These are phyloP conservation scores for Nycticryphes semicollaris DNA, from an alignment of 2,113 vertebrate genomes.

Conservation along the genomic window DNA sequence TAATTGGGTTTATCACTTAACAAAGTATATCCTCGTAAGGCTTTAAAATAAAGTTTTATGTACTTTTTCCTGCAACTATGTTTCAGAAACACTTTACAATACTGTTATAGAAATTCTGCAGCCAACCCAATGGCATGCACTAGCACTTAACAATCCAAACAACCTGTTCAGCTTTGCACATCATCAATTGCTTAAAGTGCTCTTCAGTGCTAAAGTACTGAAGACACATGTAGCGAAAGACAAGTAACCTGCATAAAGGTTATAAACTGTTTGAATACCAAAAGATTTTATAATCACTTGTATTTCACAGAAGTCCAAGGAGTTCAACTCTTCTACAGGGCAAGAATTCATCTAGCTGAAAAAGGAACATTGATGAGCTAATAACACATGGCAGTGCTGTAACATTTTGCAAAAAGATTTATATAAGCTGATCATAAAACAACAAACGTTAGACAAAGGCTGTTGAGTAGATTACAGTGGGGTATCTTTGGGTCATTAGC, in stretches of 20 bases:
- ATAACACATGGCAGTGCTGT: rapidly evolving
- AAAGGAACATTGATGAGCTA: background rate
- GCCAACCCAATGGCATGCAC: background rate
- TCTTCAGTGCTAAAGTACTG: background rate
- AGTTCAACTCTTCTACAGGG: background rate
- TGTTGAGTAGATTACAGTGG: background rate
- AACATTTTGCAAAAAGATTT: background rate
- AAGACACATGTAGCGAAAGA: background rate
- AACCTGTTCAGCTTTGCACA: background rate
- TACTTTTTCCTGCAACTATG: background rate
- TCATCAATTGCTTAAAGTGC: rapidly evolving
- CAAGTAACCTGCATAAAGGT: background rate
- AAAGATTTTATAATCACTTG: background rate
- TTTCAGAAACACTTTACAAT: background rate
- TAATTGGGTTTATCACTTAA: background rate
- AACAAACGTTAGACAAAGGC: background rate
- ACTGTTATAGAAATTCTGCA: background rate
- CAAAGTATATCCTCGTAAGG: background rate
- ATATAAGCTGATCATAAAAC: background rate
- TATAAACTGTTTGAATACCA: background rate
- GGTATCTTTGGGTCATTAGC: background rate
- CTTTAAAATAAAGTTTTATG: background rate
- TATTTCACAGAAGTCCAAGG: background rate
- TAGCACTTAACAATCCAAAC: background rate
- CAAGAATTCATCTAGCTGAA: background rate